These are phyloP conservation scores for Rhynchomys soricoides DNA, from an alignment of 2,113 vertebrate species.

Conservation along the genomic window DNA sequence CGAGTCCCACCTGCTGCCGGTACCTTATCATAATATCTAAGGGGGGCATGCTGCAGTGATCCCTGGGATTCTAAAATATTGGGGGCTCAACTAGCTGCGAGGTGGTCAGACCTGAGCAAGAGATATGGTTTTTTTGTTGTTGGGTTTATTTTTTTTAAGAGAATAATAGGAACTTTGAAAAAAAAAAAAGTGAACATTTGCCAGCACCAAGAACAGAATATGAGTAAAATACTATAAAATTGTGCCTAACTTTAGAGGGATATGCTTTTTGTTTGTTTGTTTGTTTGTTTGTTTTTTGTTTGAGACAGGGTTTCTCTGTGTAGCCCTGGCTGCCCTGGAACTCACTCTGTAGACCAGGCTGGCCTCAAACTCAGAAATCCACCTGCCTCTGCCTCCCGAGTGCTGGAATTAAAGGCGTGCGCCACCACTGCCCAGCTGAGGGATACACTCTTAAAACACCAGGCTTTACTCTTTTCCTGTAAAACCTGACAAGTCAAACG, in stretches of 20 bases:
- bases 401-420: too few species aligned
- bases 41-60: not conserved
- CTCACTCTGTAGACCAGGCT: too few species aligned
- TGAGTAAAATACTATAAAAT: not conserved
- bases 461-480: not conserved
- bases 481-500: not conserved
- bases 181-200: too few species aligned
- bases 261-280: too few species aligned
- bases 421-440: too few species aligned
- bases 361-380: too few species aligned
- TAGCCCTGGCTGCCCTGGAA: too few species aligned
- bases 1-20: conserved; percentile 31
- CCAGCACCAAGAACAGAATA: not conserved
- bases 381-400: too few species aligned
- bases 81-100: too few species aligned
- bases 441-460: not conserved
- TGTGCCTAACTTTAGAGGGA: not conserved
- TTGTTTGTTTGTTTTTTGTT: too few species aligned
- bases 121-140: not conserved
- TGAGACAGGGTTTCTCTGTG: too few species aligned
- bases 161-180: not conserved
- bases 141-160: not conserved
- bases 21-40: too few species aligned
- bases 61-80: not conserved
- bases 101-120: not conserved